Evolutionary conservation across 2,888 invertebrate species (phyloP).

Genomic region (Liodrosophila aerea): DNA sequence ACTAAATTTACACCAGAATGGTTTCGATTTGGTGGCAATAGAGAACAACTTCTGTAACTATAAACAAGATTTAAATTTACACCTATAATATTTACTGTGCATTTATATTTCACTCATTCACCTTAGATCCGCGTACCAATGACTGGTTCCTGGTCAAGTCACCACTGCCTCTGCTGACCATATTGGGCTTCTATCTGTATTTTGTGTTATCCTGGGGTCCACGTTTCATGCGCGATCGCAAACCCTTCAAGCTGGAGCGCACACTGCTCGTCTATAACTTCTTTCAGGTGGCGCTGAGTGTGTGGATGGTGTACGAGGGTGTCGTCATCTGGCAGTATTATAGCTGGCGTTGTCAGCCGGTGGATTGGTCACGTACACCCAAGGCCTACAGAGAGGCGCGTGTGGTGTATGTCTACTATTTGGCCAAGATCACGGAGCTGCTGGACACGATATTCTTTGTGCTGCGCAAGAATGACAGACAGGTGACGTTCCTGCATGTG

Average conservation of each 20-base stretch:
- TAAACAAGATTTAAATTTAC: too few species aligned
- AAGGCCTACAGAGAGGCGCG: conserved; percentile 89
- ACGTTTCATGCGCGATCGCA: conserved; percentile 91
- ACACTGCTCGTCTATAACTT: conserved; percentile 93
- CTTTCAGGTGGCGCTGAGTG: conserved; percentile 91
- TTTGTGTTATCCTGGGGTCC: conserved; percentile 92
- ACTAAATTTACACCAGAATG: too few species aligned
- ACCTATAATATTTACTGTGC: too few species aligned
- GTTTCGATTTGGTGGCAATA: too few species aligned
- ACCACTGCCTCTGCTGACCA: conserved; percentile 87
- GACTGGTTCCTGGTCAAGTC: conserved; percentile 87
- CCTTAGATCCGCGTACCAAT: conserved; percentile 85
- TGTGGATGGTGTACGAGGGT: conserved; percentile 89
- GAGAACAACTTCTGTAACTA: too few species aligned
- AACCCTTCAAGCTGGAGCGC: conserved; percentile 91
- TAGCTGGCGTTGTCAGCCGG: conserved; percentile 95
- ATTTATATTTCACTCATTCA: background rate
- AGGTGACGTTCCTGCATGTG: conserved; percentile 94
- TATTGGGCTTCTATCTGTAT: conserved; percentile 87
- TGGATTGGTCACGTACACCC: conserved; percentile 90
- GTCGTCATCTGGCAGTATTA: conserved; percentile 88
- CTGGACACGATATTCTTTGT: conserved; percentile 97
- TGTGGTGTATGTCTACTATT: conserved; percentile 92
- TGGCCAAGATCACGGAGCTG: conserved; percentile 94
- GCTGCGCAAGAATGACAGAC: conserved; percentile 93